A percentile compares a stretch with the other conserved stretches of the same genome.
Evolutionary conservation across 2,113 vertebrate species (phyloP).

Genomic region (Notothenia rossii): DNA sequence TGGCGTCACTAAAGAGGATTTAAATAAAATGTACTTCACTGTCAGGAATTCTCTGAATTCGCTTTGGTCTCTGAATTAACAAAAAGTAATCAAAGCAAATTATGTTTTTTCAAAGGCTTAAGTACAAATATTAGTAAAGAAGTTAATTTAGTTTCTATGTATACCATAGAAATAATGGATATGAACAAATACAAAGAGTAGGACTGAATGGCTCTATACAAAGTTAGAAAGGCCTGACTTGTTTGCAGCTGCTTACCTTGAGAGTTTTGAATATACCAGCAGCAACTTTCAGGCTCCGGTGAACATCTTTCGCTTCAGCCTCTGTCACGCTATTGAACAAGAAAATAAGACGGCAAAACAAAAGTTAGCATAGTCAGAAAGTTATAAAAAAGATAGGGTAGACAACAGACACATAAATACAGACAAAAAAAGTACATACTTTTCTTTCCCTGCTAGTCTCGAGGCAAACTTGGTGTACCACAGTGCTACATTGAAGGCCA

Average conservation of each 20-base stretch:
- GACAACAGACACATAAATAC: neutral
- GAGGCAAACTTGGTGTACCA: slow-evolving; percentile 99
- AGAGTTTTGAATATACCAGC: slow-evolving; percentile 97
- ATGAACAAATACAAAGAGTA: neutral
- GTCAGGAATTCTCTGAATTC: neutral
- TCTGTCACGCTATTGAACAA: slow-evolving; percentile 89
- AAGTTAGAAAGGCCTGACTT: neutral
- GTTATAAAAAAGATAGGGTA: neutral
- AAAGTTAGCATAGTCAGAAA: neutral
- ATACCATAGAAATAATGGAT: neutral
- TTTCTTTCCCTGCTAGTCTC: slow-evolving; percentile 95
- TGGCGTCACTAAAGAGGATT: neutral
- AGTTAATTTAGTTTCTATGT: neutral
- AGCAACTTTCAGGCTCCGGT: slow-evolving; percentile 94
- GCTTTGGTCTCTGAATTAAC: neutral
- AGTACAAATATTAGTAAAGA: neutral
- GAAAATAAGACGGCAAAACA: slow-evolving; percentile 8
- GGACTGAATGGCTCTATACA: neutral
- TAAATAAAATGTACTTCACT: neutral
- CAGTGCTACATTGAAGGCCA: slow-evolving; percentile 95
- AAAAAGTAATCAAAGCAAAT: neutral
- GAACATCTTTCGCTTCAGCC: slow-evolving; percentile 96
- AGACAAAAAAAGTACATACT: slow-evolving; percentile 77
- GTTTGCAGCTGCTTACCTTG: slow-evolving; percentile 85
- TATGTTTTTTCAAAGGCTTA: neutral